Evolutionary conservation across 2,113 vertebrate species (phyloP).

Genomic region (Sinocyclocheilus rhinocerous): DNA sequence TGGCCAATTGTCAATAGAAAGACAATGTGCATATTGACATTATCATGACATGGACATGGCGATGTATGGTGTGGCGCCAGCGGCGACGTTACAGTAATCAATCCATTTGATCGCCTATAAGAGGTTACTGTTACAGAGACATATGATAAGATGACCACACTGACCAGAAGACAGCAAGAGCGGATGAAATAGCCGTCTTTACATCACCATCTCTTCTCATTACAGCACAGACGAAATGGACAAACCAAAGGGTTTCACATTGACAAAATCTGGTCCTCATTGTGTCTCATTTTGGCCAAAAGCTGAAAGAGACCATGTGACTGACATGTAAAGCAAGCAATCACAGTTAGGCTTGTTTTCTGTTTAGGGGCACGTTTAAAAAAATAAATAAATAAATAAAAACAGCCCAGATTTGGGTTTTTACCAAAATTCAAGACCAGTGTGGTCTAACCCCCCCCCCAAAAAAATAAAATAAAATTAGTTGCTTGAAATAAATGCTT

Average conservation of each 20-base stretch:
- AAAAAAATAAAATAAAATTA: no score
- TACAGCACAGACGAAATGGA: not conserved
- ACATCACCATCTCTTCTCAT: slow-evolving; percentile 43
- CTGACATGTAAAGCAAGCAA: not conserved
- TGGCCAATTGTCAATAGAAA: not conserved
- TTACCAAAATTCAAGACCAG: not conserved
- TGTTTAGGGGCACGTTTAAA: no score
- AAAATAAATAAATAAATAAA: no score
- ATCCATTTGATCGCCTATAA: slow-evolving; percentile 50
- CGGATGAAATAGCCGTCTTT: slow-evolving; percentile 12
- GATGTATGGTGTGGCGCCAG: slow-evolving; percentile 29
- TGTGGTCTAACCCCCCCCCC: no score
- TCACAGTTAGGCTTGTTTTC: no score
- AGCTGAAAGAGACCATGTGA: not conserved
- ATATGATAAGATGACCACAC: slow-evolving; percentile 51
- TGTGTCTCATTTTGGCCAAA: not conserved
- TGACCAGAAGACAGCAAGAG: slow-evolving; percentile 46
- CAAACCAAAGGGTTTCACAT: not conserved
- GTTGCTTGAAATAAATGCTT: no score
- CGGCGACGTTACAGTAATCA: slow-evolving; percentile 61
- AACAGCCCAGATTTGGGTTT: no score
- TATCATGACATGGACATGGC: not conserved
- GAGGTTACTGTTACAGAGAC: slow-evolving; percentile 50
- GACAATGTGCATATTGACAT: not conserved
- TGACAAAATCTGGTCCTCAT: not conserved